These are phyloP conservation scores for Diadema setosum DNA, from an alignment of 35 echinoderm and acorn worm genomes.

Conservation along the genomic window DNA sequence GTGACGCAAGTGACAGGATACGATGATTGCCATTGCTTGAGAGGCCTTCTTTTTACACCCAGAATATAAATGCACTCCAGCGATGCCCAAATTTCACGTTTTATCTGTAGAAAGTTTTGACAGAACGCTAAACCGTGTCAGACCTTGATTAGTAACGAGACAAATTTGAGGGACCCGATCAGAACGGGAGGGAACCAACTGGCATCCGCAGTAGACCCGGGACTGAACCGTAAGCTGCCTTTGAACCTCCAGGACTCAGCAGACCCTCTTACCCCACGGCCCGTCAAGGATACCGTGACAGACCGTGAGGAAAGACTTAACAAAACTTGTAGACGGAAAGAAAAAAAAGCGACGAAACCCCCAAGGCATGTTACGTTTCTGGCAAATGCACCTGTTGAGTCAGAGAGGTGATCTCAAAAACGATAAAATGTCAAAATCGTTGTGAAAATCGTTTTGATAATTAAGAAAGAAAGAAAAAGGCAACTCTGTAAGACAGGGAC, in stretches of 20 bases:
- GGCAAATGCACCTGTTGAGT: conserved; percentile 11
- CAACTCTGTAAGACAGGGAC: too few species aligned
- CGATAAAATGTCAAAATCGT: too few species aligned
- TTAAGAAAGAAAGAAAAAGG: too few species aligned
- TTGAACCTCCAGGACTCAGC: conserved; percentile 4
- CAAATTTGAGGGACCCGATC: background rate
- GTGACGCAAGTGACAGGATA: background rate
- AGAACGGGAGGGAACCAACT: background rate
- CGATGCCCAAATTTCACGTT: background rate
- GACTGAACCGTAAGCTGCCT: background rate
- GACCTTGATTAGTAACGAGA: background rate
- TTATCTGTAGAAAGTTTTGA: background rate
- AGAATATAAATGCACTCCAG: background rate
- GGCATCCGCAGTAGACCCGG: background rate
- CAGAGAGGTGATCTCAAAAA: too few species aligned
- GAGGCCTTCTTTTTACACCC: conserved; percentile 1
- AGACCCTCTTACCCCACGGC: background rate
- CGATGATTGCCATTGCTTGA: conserved; percentile 9
- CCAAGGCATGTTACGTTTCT: background rate
- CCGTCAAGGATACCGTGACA: background rate
- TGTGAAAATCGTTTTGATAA: too few species aligned
- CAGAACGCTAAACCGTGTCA: background rate
- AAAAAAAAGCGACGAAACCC: background rate
- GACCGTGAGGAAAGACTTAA: background rate
- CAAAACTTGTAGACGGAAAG: background rate